phyloP scores from a whole-genome alignment of 1,140 invertebrate genomes.

The fruit fly (Drosophila melanogaster) region Release_6_plus_ISO1_MT NC_004354.4:8207001-8207500 shows the following conservation, averaged over 20 bases:
- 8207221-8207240: too few species aligned
- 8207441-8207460: constrained; percentile 1
- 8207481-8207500: constrained; percentile 1
- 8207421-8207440: not conserved
- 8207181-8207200: constrained; percentile 2
- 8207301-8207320: not conserved
- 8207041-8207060: too few species aligned
- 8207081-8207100: constrained; percentile 37
- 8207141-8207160: constrained; percentile 47
- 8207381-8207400: constrained; percentile 4
- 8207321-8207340: not conserved
- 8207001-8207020: not conserved
- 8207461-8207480: constrained; percentile 9
- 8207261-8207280: too few species aligned
- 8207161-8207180: constrained; percentile 25
- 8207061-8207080: constrained; percentile 33
- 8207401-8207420: too few species aligned
- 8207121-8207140: constrained; percentile 51
- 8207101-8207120: constrained; percentile 43
- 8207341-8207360: constrained; percentile 40
- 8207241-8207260: not conserved
- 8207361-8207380: constrained; percentile 62
- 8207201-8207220: not conserved
- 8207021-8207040: not conserved
- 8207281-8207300: too few species aligned